Evolutionary conservation across 2,113 vertebrate genomes (phyloP), one percentile per base, ranked within the genome.

Genomic region (Sinocyclocheilus maitianheensis): DNA sequence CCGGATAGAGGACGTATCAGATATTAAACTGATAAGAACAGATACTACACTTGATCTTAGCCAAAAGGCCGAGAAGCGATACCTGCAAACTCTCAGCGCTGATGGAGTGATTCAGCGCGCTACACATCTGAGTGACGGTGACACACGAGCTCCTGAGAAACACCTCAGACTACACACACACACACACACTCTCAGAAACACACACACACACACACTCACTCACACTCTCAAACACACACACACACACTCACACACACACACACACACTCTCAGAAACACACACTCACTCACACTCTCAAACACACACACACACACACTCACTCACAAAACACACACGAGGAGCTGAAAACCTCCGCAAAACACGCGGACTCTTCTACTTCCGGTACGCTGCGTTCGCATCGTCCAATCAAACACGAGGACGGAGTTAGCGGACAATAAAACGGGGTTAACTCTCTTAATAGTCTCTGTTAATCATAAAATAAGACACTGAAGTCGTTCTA

Each of bases 1-100:
- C 84, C 84, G 75, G 75, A 13, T 85, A 93, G 90, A 92, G 91
- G 71, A 93, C 91, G 90, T 93, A 94, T 94, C 92, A 94, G 91
- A 93, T 94, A 94, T 94, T 94, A 95, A 94, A 94, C 93, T 67
- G 63, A 67, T 67, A 26, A 26, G 26, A 26, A 26, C 26, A 26
- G 26, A 26, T 26, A 26, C 26, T 26, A 26, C 26, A 26, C 26
- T 26, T 26, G 26, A 26, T 26, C 26, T 26, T 26, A 26, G 26
- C 26, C 26, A 26, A 26, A 26, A 26, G 26, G 26, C 26, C 26
- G 26, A 26, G 26, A 26, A 26, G 26, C 26, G 26, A 26, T 26
- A 26, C 26, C 26, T 26, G 26, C 26, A 26, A 1, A 26, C 26
- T 26, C 26, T 26, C 26, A 26, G 26, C 26, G 26, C 26, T 26